Evolutionary conservation across 2,113 vertebrate genomes (phyloP).

Genomic region (Gambusia holbrooki): DNA sequence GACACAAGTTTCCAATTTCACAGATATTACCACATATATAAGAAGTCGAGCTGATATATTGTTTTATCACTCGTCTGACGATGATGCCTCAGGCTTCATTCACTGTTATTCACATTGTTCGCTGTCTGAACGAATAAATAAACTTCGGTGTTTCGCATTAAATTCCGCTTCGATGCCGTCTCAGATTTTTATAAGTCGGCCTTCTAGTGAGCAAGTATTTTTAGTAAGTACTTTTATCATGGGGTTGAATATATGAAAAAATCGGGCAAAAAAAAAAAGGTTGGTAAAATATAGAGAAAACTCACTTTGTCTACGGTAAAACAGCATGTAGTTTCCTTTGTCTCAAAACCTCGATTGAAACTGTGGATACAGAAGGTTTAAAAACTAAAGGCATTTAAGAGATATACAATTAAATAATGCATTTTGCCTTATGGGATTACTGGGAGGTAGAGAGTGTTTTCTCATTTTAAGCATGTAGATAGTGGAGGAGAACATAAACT

Average conservation of each 20-base stretch:
- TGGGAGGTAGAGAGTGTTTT: background rate
- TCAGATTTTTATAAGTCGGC: constrained; percentile 10
- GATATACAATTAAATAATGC: background rate
- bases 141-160: background rate
- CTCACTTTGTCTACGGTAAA: background rate
- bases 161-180: background rate
- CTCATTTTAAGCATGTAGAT: background rate
- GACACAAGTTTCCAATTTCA: constrained; percentile 43
- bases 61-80: constrained; percentile 31
- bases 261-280: background rate
- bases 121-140: constrained; percentile 35
- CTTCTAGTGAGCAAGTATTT: background rate
- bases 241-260: background rate
- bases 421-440: background rate
- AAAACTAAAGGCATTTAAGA: background rate
- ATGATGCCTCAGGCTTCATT: constrained; percentile 22
- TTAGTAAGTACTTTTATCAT: background rate
- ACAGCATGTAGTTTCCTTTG: background rate
- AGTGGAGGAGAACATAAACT: background rate
- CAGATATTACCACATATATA: constrained; percentile 31
- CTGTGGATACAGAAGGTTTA: too few relatives aligned
- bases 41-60: constrained; percentile 17
- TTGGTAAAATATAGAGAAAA: background rate
- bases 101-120: constrained; percentile 17
- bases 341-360: background rate